Conservation (phyloP, 2,888 invertebrate genomes). For the Glyphotaelius pellucidus region DNA sequence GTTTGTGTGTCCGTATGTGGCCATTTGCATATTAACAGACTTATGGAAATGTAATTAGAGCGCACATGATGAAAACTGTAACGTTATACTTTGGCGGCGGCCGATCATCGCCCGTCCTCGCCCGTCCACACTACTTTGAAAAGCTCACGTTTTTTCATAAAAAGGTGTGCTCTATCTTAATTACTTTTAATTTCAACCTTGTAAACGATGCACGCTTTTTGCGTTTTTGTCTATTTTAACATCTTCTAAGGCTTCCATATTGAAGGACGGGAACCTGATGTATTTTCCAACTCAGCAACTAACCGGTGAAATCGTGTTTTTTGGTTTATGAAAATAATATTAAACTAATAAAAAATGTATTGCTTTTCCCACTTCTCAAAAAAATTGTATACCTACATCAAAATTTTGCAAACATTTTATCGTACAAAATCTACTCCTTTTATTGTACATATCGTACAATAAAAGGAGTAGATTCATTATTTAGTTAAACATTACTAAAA, state of each 20-base stretch:
- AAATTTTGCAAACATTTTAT: too few species aligned
- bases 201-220: not conserved
- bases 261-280: too few species aligned
- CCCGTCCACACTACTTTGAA: not conserved
- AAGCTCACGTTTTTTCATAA: not conserved
- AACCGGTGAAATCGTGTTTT: too few species aligned
- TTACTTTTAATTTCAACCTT: not conserved
- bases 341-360: too few species aligned
- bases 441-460: too few species aligned
- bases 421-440: too few species aligned
- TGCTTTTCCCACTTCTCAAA: too few species aligned
- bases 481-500: too few species aligned
- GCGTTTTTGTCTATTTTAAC: not conserved
- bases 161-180: not conserved
- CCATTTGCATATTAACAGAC: conserved; percentile 75
- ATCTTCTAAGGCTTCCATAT: not conserved
- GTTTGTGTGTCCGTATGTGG: conserved; percentile 64
- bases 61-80: conserved; percentile 67
- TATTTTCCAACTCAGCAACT: too few species aligned
- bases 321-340: too few species aligned
- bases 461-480: too few species aligned
- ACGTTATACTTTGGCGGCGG: conserved; percentile 60
- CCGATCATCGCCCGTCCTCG: conserved; percentile 16
- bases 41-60: conserved; percentile 75
- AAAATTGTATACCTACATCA: too few species aligned